Conservation (phyloP, 2,113 vertebrate genomes). For the Chaetodon auriga region DNA sequence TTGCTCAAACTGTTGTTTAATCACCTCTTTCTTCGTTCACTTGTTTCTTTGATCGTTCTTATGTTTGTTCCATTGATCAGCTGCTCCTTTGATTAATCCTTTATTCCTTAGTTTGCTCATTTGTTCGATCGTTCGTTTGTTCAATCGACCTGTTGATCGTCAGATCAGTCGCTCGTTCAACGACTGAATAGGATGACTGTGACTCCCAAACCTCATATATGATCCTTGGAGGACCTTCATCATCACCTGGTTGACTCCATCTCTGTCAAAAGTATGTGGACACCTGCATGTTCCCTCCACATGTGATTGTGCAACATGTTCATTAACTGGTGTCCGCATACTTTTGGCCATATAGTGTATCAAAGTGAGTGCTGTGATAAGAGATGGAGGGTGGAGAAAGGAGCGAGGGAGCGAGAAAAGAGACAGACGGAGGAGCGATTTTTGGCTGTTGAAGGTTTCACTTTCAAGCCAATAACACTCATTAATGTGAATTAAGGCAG, state of each 20-base stretch:
- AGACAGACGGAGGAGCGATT: not conserved
- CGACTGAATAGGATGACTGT: too few relatives aligned
- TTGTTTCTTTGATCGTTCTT: too few relatives aligned
- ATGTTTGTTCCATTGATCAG: not conserved
- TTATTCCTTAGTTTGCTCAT: not conserved
- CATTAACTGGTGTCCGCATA: not conserved
- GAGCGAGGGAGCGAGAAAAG: too few relatives aligned
- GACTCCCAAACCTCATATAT: too few relatives aligned
- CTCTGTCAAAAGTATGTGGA: not conserved
- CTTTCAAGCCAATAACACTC: conserved; percentile 16
- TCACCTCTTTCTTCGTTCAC: not conserved
- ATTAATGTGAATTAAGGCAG: not conserved
- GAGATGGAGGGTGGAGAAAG: not conserved
- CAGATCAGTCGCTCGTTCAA: not conserved
- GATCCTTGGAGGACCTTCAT: too few relatives aligned
- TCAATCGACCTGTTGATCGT: too few relatives aligned
- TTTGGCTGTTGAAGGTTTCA: conserved; percentile 3
- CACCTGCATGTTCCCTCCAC: too few relatives aligned
- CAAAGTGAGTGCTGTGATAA: not conserved
- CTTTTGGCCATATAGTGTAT: not conserved
- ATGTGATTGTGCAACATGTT: too few relatives aligned
- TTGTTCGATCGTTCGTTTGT: not conserved
- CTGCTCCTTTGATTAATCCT: not conserved
- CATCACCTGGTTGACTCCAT: too few relatives aligned
- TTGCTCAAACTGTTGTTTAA: not conserved